Base-by-base conservation (phyloP, 2,888 invertebrate species). In the Trissolcus brochymenae region DNA sequence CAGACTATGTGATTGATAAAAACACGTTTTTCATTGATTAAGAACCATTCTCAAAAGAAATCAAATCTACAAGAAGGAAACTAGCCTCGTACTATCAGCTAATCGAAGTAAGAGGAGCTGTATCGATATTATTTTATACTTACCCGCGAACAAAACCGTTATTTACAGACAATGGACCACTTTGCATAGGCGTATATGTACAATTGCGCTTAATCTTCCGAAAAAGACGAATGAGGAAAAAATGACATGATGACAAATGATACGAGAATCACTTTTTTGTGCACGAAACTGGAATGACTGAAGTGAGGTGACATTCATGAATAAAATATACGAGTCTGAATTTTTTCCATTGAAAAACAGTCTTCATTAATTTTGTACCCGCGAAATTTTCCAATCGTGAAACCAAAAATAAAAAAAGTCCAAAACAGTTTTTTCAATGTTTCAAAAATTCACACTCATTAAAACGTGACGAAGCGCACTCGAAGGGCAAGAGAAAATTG, bases 51-150 rank as follows among this genome's bases (percentile, higher is more conserved):
- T 35, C 35, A 35, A 35, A 35, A 35, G 35, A 35, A 35, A 35
- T 35, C 7, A 11, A 35, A 3, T 35, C 72, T 72, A 72, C 65
- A 60, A 41, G 16, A 54, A 46, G 25, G 59, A 53, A 61, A 60
- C 73, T 73, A 73, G 60, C 53, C 41, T 60, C 41, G 53, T 51
- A 16, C 71, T 72, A 72, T 56, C 59, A 73, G 54, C 14, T 66
- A 66, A 65, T 66, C 13, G 43, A 25, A 46, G n/a, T 46, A 46
- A 46, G 16, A 46, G 46, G 46, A 46, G 16, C 35, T 59, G 21
- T 65, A 73, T 73, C 73, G 60, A 61, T 73, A 73, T 73, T 73
- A 66, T 56, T 66, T 60, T 43, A 73, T 73, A 73, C 73, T 73
- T 72, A 72, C 72, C 72, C 64, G 57, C 49, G 14, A 41, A 51